Conservation (phyloP, 1,140 invertebrate genomes). For the Listronotus oregonensis region DNA sequence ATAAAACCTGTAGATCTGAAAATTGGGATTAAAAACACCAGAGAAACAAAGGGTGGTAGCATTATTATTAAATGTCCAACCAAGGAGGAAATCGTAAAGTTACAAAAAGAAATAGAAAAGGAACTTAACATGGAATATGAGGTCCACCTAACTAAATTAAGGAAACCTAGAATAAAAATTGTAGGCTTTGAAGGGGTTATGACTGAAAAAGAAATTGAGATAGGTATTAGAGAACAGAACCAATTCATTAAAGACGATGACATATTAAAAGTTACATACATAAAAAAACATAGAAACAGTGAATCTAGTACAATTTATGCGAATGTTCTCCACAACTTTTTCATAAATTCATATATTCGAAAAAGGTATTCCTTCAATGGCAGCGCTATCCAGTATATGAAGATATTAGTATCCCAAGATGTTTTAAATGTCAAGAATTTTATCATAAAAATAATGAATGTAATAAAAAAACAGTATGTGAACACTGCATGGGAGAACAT, state of each 20-base stretch:
- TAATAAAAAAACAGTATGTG: slow-evolving; percentile 7
- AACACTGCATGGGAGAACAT: slow-evolving; percentile 16
- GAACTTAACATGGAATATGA: neutral
- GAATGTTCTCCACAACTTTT: slow-evolving; percentile 12
- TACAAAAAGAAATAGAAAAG: too few species aligned
- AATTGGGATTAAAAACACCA: too few species aligned
- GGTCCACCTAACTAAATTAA: slow-evolving; percentile 2
- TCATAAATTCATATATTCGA: slow-evolving; percentile 4
- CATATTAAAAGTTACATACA: slow-evolving; percentile 1
- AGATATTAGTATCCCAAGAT: slow-evolving; percentile 15
- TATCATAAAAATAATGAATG: slow-evolving; percentile 24
- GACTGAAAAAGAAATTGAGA: neutral
- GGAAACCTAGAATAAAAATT: slow-evolving; percentile 10
- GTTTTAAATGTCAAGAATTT: slow-evolving; percentile 28
- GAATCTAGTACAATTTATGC: slow-evolving; percentile 1
- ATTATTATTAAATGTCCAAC: too few species aligned
- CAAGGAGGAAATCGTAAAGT: too few species aligned
- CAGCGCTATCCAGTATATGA: slow-evolving; percentile 1
- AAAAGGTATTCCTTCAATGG: slow-evolving; percentile 12
- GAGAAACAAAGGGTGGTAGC: too few species aligned
- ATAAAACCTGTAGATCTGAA: too few species aligned
- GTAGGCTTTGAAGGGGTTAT: neutral
- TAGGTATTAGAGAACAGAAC: slow-evolving; percentile 10
- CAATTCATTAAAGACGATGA: neutral
- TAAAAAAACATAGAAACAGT: slow-evolving; percentile 3